These are phyloP conservation scores for Crocallis elinguaria DNA, from an alignment of 2,888 invertebrate genomes.

Conservation along the genomic window DNA sequence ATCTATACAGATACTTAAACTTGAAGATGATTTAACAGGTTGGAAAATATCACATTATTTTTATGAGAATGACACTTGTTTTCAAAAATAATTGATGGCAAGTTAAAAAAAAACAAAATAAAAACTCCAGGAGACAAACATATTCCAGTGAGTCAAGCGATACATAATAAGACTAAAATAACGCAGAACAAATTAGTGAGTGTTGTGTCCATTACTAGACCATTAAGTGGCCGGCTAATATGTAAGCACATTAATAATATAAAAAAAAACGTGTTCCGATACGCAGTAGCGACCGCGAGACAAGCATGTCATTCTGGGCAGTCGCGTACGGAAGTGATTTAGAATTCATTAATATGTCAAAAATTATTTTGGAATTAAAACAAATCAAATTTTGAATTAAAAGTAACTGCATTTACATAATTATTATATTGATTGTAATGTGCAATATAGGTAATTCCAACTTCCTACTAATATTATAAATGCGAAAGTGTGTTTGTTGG, in stretches of 20 bases:
- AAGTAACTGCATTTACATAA: no score
- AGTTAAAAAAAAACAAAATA: not conserved
- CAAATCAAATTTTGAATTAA: no score
- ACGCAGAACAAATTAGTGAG: conserved; percentile 46
- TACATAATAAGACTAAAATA: conserved; percentile 29
- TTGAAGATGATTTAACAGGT: no score
- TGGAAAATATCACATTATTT: no score
- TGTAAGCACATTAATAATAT: conserved; percentile 44
- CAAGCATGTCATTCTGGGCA: not conserved
- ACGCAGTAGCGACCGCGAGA: conserved; percentile 40
- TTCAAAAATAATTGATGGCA: no score
- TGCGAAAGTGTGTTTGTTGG: no score
- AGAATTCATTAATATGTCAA: no score
- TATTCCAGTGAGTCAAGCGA: conserved; percentile 4
- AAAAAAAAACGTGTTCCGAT: conserved; percentile 40
- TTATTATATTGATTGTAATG: no score
- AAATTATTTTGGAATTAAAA: not conserved
- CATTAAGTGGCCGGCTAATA: conserved; percentile 42
- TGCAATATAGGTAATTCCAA: no score
- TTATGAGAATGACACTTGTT: no score
- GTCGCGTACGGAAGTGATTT: not conserved
- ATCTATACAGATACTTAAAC: no score
- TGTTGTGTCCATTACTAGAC: conserved; percentile 48
- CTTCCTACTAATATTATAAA: no score
- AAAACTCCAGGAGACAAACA: not conserved